Evolutionary conservation across 2,888 invertebrate genomes (phyloP), one percentile per base, ranked within the genome.

Genomic region (Pollenia labialis): DNA sequence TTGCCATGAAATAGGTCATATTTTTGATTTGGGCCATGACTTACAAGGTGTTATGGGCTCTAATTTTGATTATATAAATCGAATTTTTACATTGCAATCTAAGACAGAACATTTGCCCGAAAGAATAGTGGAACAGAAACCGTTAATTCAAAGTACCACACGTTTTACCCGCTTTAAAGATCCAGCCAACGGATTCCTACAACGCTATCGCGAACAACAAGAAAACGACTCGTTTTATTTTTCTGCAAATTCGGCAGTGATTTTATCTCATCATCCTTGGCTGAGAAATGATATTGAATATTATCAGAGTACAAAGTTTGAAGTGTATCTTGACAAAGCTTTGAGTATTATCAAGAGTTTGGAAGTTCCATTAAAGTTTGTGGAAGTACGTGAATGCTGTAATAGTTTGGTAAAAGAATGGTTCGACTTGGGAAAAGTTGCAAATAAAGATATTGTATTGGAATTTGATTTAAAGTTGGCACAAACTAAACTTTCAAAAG

Each of bases 21-120:
- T 97, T 0, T 98, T 99, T 93, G 98, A 98, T 93, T 95, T 99
- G 81, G 98, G 98, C 0, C 99, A 99, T 92, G 97, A 98, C 0
- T 95, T 95, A 89, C 95, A 96, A 89, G 99, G 99, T 18, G 97
- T 99, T 83, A 99, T 99, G 99, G 97, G 97, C 58, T 95, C 96
- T 91, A 98, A 97, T 58, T 98, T 97, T 92, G 97, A 97, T 92
- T 96, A 97, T 89, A 95, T 98, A 76, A 96, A 97, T 91, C 94
- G 96, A 82, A 96, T 97, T 50, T 97, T 98, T 91, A 94, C 95
- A n/a, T 94, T 95, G 6, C 95, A 95, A 16, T 94, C 95, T 85
- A 89, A 91, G 71, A 93, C 93, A 1, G 92, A 93, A 87, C 89
- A 91, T 88, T 82, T 93, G 46, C 94, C 94, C 0, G 89, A 91